Evolutionary conservation across 2,888 invertebrate genomes (phyloP).

Genomic region (Aricia artaxerxes): DNA sequence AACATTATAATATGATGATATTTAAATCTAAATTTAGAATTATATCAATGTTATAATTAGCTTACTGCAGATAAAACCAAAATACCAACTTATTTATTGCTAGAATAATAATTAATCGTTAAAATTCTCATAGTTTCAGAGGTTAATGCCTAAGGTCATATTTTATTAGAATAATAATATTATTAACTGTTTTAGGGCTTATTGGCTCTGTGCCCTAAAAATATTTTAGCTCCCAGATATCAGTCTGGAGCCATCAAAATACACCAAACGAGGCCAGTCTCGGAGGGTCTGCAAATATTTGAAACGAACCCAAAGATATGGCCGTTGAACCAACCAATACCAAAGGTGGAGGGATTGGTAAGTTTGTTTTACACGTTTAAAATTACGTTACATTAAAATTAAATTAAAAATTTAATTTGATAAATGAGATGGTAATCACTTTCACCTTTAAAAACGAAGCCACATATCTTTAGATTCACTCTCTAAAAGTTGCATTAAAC

Average conservation of each 20-base stretch:
- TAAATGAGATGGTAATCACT: too few species aligned
- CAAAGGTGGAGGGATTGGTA: constrained; percentile 44
- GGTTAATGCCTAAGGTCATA: not conserved
- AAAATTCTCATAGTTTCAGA: not conserved
- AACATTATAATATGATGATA: too few species aligned
- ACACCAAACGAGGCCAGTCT: constrained; percentile 74
- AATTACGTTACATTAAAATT: too few species aligned
- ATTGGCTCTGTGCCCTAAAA: constrained; percentile 69
- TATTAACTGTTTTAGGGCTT: constrained; percentile 59
- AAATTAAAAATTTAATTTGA: too few species aligned
- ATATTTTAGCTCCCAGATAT: constrained; percentile 58
- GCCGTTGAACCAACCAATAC: constrained; percentile 75
- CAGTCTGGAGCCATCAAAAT: constrained; percentile 65
- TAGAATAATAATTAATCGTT: not conserved
- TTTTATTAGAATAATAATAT: constrained; percentile 9
- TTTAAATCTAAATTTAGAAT: not conserved
- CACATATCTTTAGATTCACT: too few species aligned
- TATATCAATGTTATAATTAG: not conserved
- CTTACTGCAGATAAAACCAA: not conserved
- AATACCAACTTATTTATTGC: not conserved
- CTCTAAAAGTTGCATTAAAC: too few species aligned
- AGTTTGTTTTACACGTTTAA: constrained; percentile 61
- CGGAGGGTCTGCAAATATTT: constrained; percentile 80
- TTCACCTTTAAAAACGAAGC: too few species aligned
- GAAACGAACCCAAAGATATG: constrained; percentile 80